Percentiles rank a stretch among this genome's conserved stretches.
These are phyloP conservation scores for Drosophila subquinaria DNA, from an alignment of 2,888 invertebrate genomes.

Conservation along the genomic window DNA sequence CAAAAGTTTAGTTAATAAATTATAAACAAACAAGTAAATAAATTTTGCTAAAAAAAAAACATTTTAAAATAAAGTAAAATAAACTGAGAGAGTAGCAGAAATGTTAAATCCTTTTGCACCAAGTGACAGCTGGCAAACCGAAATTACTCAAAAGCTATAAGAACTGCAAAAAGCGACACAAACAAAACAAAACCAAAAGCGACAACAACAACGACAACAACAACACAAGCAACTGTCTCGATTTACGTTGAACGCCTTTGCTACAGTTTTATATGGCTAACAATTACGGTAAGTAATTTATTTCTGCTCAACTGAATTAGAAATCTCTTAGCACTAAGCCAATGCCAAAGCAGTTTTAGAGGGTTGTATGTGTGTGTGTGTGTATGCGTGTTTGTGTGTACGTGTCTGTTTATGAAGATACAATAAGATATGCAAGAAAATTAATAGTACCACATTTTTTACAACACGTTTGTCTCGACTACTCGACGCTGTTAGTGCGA, in stretches of 20 bases:
- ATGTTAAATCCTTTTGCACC: conserved; percentile 23
- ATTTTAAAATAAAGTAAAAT: conserved; percentile 7
- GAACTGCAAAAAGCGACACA: conserved; percentile 34
- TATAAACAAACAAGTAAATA: conserved; percentile 68
- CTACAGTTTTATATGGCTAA: conserved; percentile 77
- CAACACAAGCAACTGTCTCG: conserved; percentile 55
- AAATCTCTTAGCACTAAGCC: conserved; percentile 80
- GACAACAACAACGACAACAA: conserved; percentile 21
- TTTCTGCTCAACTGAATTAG: conserved; percentile 81
- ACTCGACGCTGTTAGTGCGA: conserved; percentile 69
- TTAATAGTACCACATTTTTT: conserved; percentile 81
- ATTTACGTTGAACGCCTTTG: conserved; percentile 64
- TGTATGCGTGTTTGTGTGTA: conserved; percentile 29
- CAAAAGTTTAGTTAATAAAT: conserved; percentile 76
- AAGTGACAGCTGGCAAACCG: conserved; percentile 53
- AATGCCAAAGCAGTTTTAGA: conserved; percentile 61
- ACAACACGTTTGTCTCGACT: conserved; percentile 78
- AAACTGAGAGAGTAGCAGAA: background rate
- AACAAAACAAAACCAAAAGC: conserved; percentile 12
- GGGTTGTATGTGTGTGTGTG: conserved; percentile 14
- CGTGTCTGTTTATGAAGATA: conserved; percentile 76
- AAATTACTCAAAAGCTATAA: conserved; percentile 47
- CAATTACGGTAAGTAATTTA: conserved; percentile 82
- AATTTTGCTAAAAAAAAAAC: conserved; percentile 34
- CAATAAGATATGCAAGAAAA: conserved; percentile 80